A percentile compares a stretch with the other conserved stretches of the same genome.
Conservation (phyloP, 2,888 invertebrate genomes). For the Automeris io region DNA sequence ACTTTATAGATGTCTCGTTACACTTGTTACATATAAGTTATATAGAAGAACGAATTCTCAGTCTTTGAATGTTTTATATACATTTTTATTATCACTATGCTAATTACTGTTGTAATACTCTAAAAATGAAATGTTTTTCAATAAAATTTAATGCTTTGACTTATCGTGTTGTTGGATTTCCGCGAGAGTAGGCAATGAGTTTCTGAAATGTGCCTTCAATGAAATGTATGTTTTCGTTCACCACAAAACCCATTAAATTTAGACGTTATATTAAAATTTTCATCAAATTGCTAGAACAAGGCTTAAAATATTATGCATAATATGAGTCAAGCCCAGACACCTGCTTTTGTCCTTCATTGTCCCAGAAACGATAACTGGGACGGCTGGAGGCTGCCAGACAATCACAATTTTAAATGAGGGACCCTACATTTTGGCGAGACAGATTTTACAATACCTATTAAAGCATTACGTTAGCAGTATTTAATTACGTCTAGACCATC, state of each 20-base stretch:
- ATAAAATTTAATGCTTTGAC: too few species aligned
- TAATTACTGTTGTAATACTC: too few species aligned
- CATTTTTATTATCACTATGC: too few species aligned
- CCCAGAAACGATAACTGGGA: slow-evolving; percentile 65
- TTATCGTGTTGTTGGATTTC: too few species aligned
- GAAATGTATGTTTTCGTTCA: not conserved
- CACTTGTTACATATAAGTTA: too few species aligned
- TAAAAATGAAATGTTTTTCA: too few species aligned
- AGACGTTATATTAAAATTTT: slow-evolving; percentile 14
- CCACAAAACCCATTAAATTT: slow-evolving; percentile 6
- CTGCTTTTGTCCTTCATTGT: slow-evolving; percentile 59
- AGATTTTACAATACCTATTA: slow-evolving; percentile 32
- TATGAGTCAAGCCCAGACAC: slow-evolving; percentile 52
- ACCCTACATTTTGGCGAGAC: slow-evolving; percentile 37
- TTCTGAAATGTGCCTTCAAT: not conserved
- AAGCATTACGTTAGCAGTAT: slow-evolving; percentile 26
- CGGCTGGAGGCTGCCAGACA: slow-evolving; percentile 63
- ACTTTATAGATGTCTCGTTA: too few species aligned
- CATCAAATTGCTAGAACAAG: slow-evolving; percentile 53
- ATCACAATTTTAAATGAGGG: slow-evolving; percentile 72
- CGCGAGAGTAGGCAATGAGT: not conserved
- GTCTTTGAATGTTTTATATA: too few species aligned
- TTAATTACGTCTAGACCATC: slow-evolving; percentile 27
- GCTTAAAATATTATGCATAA: slow-evolving; percentile 60
- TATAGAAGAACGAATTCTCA: too few species aligned